Base-by-base conservation (phyloP, 1,140 invertebrate species). In the Lucilia sericata region DNA sequence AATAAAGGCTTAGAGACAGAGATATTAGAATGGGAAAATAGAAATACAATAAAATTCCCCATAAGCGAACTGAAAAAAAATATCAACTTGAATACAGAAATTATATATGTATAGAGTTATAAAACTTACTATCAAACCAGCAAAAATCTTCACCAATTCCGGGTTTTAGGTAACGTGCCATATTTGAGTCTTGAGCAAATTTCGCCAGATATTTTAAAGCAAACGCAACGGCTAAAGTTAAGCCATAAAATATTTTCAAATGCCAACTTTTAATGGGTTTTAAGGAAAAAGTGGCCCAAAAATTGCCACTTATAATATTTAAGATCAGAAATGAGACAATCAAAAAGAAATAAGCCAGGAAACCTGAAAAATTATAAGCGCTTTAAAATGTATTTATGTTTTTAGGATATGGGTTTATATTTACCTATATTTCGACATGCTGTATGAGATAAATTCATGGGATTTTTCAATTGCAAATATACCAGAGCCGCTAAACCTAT, bases 311-410 rank as follows among this genome's bases (percentile, higher is more conserved):
- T 92, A 96, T 95, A 14, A 95, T 93, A 87, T 94, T 95, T 88
- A 96, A 93, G 94, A 95, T 96, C 83, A 94, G 94, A 89, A 96
- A 96, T 83, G 95, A 94, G 5, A 94, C 91, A 86, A 96, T 92
- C 88, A 96, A 95, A 85, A 94, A 94, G 90, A 95, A 96, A 91
- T 96, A 96, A 65, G 95, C 92, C 85, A 94, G 91, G 83, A 95
- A 93, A 9, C 94, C 95, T 88, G 85, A 0, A 60, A 30, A 2
- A 2, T 19, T 1, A 42, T 42, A 42, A 47, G 17, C 0, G 42
- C 12, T 42, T 42, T 17, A 19, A 42, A 30, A 17, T 70, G 9
- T n/a, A 30, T 30, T 30, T 30, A 30, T 30, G 25, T 30, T 30
- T 30, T 30, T 30, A 30, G 25, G 1, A 3, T 30, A 30, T 2